Evolutionary conservation across 1,140 invertebrate species (phyloP), one percentile per base, ranked within the genome.

Genomic region (Drosophila mojavensis): DNA sequence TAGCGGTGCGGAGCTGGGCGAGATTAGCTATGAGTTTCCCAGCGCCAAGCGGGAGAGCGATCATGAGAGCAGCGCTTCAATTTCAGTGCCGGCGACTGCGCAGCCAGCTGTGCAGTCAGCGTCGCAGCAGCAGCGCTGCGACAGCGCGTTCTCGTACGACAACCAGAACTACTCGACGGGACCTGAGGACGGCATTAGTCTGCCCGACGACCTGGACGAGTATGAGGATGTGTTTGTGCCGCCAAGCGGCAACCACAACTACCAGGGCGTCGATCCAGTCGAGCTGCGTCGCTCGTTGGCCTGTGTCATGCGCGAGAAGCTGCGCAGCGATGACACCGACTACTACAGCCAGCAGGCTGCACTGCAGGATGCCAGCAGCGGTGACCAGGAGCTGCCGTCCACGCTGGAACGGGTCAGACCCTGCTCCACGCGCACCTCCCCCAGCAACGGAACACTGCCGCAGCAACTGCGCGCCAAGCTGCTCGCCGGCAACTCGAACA

Each of bases 211-310:
- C n/a, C 68, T 78, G 30, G 53, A 55, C n/a, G 88, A 91, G n/a
- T 91, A 78, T 6, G 91, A 92, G 61, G 91, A 92, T 62, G 91
- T 92, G 26, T 92, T 92, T 67, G 89, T 79, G 26, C 81, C 78
- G 7, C 61, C 47, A 9, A 26, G 58, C 58, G 74, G 5, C 39
- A 66, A 48, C 50, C 55, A 41, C 15, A 20, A 45, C 1, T 69
- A 79, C 39, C 55, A 72, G 2, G 78, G 78, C 36, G 60, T 91
- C 0, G 81, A 91, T 71, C 81, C 81, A 1, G 75, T 70, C 0
- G 62, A 80, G 41, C 75, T 91, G 24, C 75, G 91, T 0, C 73
- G 78, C 36, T 81, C 79, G 3, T 13, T 91, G 66, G 90, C 90
- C 13, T 65, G 77, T 47, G 75, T 81, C 0, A 88, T 92, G 84